Percentiles rank a stretch among this genome's conserved stretches.
Evolutionary conservation across 2,888 invertebrate genomes (phyloP).

Genomic region (Torymus aiolomorphi): DNA sequence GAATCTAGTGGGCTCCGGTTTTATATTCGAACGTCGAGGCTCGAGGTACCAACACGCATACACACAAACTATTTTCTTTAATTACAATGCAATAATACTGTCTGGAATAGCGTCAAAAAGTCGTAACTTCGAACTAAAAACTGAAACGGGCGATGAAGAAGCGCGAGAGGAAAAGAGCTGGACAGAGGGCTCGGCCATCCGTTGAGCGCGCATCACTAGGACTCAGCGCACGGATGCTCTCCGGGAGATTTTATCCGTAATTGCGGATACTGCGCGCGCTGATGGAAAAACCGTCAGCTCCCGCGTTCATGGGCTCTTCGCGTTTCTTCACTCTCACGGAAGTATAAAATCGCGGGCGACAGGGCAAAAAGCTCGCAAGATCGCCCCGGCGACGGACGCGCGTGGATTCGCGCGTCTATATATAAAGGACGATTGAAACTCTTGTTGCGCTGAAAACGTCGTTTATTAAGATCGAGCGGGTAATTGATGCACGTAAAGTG

Average conservation of each 20-base stretch:
- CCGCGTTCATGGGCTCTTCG: neutral
- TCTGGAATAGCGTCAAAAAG: constrained; percentile 17
- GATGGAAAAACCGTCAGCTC: constrained; percentile 17
- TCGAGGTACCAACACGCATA: too few species aligned
- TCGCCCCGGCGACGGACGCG: neutral
- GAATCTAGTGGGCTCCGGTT: too few species aligned
- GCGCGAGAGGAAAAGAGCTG: neutral
- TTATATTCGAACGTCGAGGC: too few species aligned
- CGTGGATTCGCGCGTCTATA: neutral
- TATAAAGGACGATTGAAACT: neutral
- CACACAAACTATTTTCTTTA: too few species aligned
- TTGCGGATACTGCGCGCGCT: constrained; percentile 50
- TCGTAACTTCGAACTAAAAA: neutral
- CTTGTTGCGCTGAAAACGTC: constrained; percentile 27
- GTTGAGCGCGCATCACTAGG: constrained; percentile 25
- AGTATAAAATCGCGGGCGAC: constrained; percentile 35
- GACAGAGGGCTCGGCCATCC: constrained; percentile 19
- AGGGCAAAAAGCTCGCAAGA: constrained; percentile 26
- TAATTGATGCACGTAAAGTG: constrained; percentile 48
- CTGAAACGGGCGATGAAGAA: too few species aligned
- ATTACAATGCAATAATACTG: too few species aligned
- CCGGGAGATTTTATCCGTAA: constrained; percentile 56
- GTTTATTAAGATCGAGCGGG: constrained; percentile 44
- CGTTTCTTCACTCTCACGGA: constrained; percentile 28
- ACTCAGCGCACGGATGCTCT: constrained; percentile 18